Base-by-base conservation (phyloP, 2,797 vertebrate species). In the Morus bassanus region DNA sequence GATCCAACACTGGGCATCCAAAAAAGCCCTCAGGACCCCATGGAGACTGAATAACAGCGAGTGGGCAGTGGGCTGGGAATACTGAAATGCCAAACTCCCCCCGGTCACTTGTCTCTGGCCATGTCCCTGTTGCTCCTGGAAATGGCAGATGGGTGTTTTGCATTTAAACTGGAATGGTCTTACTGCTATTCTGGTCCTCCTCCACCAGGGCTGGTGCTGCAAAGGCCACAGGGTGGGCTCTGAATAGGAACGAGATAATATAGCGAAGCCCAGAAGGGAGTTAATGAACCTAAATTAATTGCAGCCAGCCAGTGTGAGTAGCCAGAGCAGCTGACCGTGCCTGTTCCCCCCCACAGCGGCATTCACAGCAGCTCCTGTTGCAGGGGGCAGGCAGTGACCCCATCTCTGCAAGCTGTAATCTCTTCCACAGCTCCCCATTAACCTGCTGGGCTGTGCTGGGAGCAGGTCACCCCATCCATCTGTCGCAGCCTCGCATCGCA, bases 141-240 rank as follows among this genome's bases (percentile, higher is more conserved):
- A 94, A 95, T 61, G 89, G 84, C 95, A 96, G 28, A 17, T 2
- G 17, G 64, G 63, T 4, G 41, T 24, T 92, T 6, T 89, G 94
- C 89, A 87, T 87, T 73, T 41, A 56, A 84, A 68, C 65, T 1
- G 12, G 35, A 50, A 4, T 2, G 1, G 7, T 7, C 63, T 50
- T 4, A 2, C 53, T 51, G 61, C 91, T 2, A 9, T 64, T n/a
- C 88, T 2, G 65, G 9, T 31, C 41, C 65, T 75, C 10, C 69
- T 33, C 72, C 73, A 85, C 59, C 85, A 7, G 83, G 23, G 64
- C 75, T 2, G 88, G 76, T 31, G 90, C 92, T 31, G 65, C 65
- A 56, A 30, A 84, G 74, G 76, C 39, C 78, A 9, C 6, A 3
- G 69, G 48, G 60, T 46, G 60, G 76, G n/a, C 54, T 72, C 9